Percentiles rank a stretch among this genome's conserved stretches.
Evolutionary conservation across 2,888 invertebrate species (phyloP).

Genomic region (Xestia ashworthii): DNA sequence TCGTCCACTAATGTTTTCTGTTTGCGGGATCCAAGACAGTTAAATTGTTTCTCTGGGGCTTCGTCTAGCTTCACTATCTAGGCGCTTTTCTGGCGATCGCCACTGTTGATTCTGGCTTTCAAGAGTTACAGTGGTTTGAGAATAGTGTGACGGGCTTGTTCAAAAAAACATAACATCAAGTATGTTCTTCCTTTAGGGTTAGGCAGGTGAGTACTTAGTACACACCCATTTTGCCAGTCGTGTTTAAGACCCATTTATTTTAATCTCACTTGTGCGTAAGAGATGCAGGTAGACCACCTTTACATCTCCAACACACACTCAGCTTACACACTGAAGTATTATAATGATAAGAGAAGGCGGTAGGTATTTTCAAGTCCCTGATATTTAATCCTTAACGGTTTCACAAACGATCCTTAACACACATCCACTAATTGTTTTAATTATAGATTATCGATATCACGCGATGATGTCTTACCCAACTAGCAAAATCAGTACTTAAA

Average conservation of each 20-base stretch:
- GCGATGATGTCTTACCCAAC: constrained; percentile 3
- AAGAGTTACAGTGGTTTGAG: too few species aligned
- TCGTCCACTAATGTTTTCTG: not conserved
- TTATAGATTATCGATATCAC: constrained; percentile 6
- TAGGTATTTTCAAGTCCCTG: not conserved
- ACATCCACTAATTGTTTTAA: constrained; percentile 26
- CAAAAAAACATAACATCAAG: too few species aligned
- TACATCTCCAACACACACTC: not conserved
- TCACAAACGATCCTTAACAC: constrained; percentile 9
- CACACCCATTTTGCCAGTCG: not conserved
- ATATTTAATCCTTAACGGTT: not conserved
- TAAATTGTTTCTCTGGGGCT: too few species aligned
- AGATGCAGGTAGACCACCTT: not conserved
- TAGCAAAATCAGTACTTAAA: too few species aligned
- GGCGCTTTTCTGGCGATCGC: too few species aligned
- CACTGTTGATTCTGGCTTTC: too few species aligned
- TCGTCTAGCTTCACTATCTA: too few species aligned
- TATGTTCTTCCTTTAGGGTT: too few species aligned
- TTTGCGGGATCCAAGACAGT: not conserved
- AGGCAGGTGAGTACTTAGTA: too few species aligned
- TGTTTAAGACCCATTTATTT: not conserved
- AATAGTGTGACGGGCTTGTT: too few species aligned
- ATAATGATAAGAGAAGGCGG: not conserved
- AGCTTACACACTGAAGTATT: not conserved
- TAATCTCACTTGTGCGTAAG: not conserved